phyloP scores from a whole-genome alignment of 2,888 invertebrate species.

The Caenorhabditis macrosperma region DNA sequence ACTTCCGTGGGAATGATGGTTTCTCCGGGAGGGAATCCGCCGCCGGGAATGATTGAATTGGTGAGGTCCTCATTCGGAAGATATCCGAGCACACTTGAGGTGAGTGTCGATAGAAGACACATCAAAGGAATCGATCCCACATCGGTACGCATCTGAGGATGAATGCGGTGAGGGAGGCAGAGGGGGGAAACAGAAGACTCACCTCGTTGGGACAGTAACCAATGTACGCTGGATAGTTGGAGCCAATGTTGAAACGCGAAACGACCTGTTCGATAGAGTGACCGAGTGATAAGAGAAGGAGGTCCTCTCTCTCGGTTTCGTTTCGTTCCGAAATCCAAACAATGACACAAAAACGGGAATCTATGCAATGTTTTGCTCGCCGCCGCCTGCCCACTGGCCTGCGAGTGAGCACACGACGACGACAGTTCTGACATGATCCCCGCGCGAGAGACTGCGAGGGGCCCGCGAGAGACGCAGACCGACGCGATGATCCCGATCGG shows the following conservation, averaged over 20 bases:
- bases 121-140: constrained; percentile 57
- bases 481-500: background rate
- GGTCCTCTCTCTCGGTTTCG: constrained; percentile 5
- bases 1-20: constrained; percentile 33
- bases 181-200: background rate
- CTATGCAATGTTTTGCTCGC: constrained; percentile 1
- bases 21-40: constrained; percentile 45
- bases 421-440: constrained; percentile 59
- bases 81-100: constrained; percentile 52
- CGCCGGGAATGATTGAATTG: constrained; percentile 45
- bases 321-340: background rate
- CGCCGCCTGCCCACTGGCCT: background rate
- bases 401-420: constrained; percentile 2
- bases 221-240: constrained; percentile 25
- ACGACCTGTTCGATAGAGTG: constrained; percentile 2
- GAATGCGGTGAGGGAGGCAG: no score
- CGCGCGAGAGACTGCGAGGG: constrained; percentile 3
- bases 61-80: constrained; percentile 60
- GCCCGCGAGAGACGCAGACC: background rate
- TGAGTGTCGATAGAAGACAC: constrained; percentile 56
- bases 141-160: constrained; percentile 51
- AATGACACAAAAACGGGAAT: constrained; percentile 17
- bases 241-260: constrained; percentile 34
- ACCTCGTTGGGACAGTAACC: constrained; percentile 59
- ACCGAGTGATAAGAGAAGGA: background rate